Evolutionary conservation across 2,888 invertebrate species (phyloP).

Genomic region (Drosophila neotestacea): DNA sequence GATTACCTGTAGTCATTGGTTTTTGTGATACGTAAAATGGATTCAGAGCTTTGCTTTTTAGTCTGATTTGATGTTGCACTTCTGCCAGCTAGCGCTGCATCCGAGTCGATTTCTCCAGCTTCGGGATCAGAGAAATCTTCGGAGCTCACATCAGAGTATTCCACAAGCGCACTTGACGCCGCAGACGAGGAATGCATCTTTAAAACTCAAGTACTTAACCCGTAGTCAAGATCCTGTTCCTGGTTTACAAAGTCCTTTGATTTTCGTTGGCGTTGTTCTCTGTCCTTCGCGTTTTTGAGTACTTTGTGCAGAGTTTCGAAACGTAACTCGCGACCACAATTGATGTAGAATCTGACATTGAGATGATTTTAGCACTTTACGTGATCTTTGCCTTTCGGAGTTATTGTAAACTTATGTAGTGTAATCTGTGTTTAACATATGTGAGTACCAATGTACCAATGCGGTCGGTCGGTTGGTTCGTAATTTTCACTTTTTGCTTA

Average conservation of each 20-base stretch:
- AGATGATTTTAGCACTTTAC: conserved; percentile 14
- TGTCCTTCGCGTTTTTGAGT: conserved; percentile 23
- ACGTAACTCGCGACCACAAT: conserved; percentile 44
- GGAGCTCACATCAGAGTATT: conserved; percentile 97
- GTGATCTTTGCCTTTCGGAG: conserved; percentile 38
- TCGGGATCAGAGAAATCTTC: conserved; percentile 96
- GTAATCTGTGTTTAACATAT: conserved; percentile 39
- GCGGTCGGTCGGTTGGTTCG: conserved; percentile 36
- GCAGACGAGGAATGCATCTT: conserved; percentile 74
- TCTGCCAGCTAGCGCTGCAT: conserved; percentile 51
- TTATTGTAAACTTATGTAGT: conserved; percentile 19
- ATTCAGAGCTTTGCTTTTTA: conserved; percentile 53
- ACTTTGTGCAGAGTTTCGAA: conserved; percentile 36
- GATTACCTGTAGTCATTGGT: conserved; percentile 75
- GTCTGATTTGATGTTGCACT: conserved; percentile 26
- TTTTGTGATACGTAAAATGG: conserved; percentile 51
- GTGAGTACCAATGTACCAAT: conserved; percentile 35
- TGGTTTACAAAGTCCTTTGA: conserved; percentile 7
- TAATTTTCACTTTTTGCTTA: conserved; percentile 63
- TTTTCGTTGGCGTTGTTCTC: conserved; percentile 4
- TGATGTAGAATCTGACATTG: conserved; percentile 46
- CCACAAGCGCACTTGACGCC: conserved; percentile 84
- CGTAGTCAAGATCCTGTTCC: conserved; percentile 10
- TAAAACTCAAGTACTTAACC: background rate
- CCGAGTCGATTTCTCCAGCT: conserved; percentile 92